Evolutionary conservation across 2,888 invertebrate genomes (phyloP).

Genomic region (Pterostichus madidus): DNA sequence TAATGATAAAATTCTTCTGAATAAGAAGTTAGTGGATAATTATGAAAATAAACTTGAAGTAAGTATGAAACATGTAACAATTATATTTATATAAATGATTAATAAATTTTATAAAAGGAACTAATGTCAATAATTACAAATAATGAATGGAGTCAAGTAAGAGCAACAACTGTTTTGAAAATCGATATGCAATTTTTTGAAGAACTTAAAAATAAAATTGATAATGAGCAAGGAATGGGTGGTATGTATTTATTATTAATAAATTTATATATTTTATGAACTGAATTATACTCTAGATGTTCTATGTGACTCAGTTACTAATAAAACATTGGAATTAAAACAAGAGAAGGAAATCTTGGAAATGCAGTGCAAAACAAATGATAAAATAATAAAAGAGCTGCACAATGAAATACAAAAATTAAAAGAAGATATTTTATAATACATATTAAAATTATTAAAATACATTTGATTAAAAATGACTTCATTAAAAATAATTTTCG

Average conservation of each 20-base stretch:
- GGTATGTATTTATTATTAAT: neutral
- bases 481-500: constrained; percentile 1
- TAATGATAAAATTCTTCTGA: neutral
- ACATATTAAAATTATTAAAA: constrained; percentile 18
- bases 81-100: neutral
- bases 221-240: neutral
- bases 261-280: too few relatives aligned
- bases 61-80: neutral
- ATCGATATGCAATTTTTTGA: constrained; percentile 28
- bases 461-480: constrained; percentile 2
- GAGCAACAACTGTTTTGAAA: constrained; percentile 38
- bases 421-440: constrained; percentile 34
- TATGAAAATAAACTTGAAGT: constrained; percentile 40
- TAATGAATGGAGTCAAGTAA: constrained; percentile 45
- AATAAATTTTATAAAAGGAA: constrained; percentile 15
- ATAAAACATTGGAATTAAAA: constrained; percentile 14
- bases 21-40: neutral
- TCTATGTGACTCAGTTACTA: neutral
- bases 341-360: constrained; percentile 22
- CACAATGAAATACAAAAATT: constrained; percentile 22
- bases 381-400: constrained; percentile 40
- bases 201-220: neutral
- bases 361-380: constrained; percentile 12
- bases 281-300: neutral
- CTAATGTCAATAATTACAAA: constrained; percentile 14